A percentile compares a stretch with the other conserved stretches of the same genome.
phyloP scores from a whole-genome alignment of 2,888 invertebrate genomes.

The Melanchra persicariae region DNA sequence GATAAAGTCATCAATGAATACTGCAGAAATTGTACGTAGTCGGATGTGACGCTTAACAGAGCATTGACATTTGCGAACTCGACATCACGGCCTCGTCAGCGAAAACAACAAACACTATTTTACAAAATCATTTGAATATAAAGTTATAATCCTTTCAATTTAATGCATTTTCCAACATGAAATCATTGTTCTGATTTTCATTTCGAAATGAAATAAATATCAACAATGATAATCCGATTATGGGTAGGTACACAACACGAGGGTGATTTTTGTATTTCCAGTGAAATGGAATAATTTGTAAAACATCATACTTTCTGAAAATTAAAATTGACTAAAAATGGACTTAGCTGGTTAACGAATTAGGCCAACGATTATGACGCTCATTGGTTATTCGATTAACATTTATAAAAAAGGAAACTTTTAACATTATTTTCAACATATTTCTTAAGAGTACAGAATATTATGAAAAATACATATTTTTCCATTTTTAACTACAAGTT shows the following conservation, averaged over 20 bases:
- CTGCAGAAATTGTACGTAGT: too few species aligned
- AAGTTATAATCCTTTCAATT: not conserved
- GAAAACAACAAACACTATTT: too few species aligned
- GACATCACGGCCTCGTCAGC: too few species aligned
- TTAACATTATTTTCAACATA: not conserved
- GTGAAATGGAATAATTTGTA: not conserved
- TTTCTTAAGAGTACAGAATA: not conserved
- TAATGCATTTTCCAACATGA: not conserved
- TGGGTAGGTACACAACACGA: not conserved
- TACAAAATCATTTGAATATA: not conserved
- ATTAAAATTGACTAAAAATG: too few species aligned
- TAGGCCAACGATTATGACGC: too few species aligned
- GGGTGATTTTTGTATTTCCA: not conserved
- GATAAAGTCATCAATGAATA: too few species aligned
- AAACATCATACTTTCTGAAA: too few species aligned
- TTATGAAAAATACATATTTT: not conserved
- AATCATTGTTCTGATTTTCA: not conserved
- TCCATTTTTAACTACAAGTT: not conserved
- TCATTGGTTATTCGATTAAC: not conserved
- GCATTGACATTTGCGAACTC: not conserved
- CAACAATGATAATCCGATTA: not conserved
- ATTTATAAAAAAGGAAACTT: not conserved
- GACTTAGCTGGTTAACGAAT: too few species aligned
- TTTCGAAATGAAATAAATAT: not conserved
- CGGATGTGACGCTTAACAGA: too few species aligned